A percentile compares a stretch with the other conserved stretches of the same genome.
These are phyloP conservation scores for Myrmophylax atrothorax DNA, from an alignment of 2,113 vertebrate species.

Conservation along the genomic window DNA sequence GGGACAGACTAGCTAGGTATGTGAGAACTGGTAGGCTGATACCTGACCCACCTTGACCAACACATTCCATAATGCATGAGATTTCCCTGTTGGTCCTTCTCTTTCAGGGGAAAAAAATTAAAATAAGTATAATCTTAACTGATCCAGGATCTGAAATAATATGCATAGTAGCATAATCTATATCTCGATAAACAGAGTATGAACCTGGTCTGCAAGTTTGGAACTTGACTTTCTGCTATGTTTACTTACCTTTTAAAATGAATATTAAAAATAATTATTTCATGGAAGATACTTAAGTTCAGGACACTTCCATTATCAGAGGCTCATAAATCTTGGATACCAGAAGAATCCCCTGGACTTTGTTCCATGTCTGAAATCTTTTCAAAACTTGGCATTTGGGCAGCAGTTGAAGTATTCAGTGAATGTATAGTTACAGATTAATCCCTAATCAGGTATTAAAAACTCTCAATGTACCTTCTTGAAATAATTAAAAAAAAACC, in stretches of 20 bases:
- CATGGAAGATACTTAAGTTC: not conserved
- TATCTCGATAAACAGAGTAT: not conserved
- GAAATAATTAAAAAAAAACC: not conserved
- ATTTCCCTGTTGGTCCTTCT: not conserved
- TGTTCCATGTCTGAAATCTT: not conserved
- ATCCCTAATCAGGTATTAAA: not conserved
- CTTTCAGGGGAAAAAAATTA: not conserved
- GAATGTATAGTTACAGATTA: not conserved
- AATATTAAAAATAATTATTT: not conserved
- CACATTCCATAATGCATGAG: not conserved
- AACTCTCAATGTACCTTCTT: not conserved
- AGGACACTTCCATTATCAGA: not conserved
- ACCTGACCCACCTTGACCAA: not conserved
- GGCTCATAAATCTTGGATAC: not conserved
- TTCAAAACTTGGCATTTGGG: not conserved
- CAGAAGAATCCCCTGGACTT: not conserved
- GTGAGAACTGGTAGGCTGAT: not conserved
- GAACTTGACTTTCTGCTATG: not conserved
- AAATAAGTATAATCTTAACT: not conserved
- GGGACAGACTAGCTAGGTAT: not conserved
- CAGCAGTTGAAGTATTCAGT: not conserved
- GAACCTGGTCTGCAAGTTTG: not conserved
- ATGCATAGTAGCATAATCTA: not conserved
- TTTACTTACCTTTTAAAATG: not conserved
- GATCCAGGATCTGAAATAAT: not conserved